Base-by-base conservation (phyloP, 2,797 vertebrate species). In the Caiman crocodilus region DNA sequence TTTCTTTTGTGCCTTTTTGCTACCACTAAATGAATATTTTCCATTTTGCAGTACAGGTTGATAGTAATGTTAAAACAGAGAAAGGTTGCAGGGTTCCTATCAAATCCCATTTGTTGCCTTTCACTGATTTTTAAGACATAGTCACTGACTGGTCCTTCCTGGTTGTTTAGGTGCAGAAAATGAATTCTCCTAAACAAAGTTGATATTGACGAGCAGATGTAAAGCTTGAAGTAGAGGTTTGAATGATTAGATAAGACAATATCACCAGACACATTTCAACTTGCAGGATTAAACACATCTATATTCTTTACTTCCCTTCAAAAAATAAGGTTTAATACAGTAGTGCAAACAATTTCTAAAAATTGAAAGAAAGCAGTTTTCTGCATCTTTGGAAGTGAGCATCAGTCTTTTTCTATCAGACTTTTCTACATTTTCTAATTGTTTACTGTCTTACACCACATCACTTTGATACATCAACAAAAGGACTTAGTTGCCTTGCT, bases 21-120 rank as follows among this genome's bases (percentile, higher is more conserved):
- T 81, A 76, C 83, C 87, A 42, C 69, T 90, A 96, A 94, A 94
- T 96, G 26, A 69, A 76, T 35, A 25, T 91, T 93, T 96, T 59
- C 92, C 20, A 79, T 75, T 96, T 89, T 91, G 64, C 94, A 65
- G n/a, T 75, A 14, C 94, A 90, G 42, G 42, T 77, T 88, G 86
- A 82, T 89, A 81, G 80, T 79, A 93, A 89, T 80, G 11, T 65
- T 93, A 93, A 93, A 64, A 92, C 0, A 0, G 17, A 23, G 75
- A 86, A 94, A 94, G 84, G 91, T 80, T 89, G 60, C 55, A 85
- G 82, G 73, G 82, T 93, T 81, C 30, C 12, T 76, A 42, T 50
- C 35, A 50, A 73, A 73, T 73, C 50, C 69, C 9, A 10, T 14
- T 82, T 92, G 91, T 74, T 87, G 55, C 11, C 90, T 90, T 84